Evolutionary conservation across 2,888 invertebrate genomes (phyloP).

Genomic region (Ischnura elegans): DNA sequence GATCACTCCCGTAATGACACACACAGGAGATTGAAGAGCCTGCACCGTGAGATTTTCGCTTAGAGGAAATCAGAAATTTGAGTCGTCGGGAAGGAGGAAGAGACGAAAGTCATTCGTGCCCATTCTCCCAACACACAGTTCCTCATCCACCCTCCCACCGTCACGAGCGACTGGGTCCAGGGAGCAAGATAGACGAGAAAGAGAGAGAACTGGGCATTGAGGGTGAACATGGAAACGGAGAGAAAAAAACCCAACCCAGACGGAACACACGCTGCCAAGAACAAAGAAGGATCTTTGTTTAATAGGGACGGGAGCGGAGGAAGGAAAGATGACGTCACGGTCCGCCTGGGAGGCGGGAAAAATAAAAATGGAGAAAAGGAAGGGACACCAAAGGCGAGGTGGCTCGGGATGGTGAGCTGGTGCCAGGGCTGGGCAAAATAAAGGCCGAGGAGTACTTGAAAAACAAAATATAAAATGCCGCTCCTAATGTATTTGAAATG

Average conservation of each 20-base stretch:
- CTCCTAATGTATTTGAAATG: too few species aligned
- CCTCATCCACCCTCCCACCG: neutral
- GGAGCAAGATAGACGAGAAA: neutral
- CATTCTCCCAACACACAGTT: too few species aligned
- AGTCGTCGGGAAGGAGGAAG: neutral
- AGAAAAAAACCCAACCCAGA: neutral
- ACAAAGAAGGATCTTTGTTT: slow-evolving; percentile 25
- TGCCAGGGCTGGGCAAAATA: too few species aligned
- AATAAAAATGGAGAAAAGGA: neutral
- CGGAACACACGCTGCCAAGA: neutral
- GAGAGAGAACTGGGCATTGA: neutral
- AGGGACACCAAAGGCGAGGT: neutral
- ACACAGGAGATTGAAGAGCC: neutral
- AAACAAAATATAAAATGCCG: too few species aligned
- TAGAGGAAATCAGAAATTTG: neutral
- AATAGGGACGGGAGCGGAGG: slow-evolving; percentile 16
- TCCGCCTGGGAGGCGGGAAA: neutral
- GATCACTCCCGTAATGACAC: neutral
- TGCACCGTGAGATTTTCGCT: neutral
- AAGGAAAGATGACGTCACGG: neutral
- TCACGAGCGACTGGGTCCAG: neutral
- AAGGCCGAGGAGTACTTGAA: too few species aligned
- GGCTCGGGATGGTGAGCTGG: neutral
- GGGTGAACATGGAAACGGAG: neutral
- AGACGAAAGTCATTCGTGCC: neutral